These are phyloP conservation scores for Drosophila navojoa DNA, from an alignment of 1,140 invertebrate species.

Conservation along the genomic window DNA sequence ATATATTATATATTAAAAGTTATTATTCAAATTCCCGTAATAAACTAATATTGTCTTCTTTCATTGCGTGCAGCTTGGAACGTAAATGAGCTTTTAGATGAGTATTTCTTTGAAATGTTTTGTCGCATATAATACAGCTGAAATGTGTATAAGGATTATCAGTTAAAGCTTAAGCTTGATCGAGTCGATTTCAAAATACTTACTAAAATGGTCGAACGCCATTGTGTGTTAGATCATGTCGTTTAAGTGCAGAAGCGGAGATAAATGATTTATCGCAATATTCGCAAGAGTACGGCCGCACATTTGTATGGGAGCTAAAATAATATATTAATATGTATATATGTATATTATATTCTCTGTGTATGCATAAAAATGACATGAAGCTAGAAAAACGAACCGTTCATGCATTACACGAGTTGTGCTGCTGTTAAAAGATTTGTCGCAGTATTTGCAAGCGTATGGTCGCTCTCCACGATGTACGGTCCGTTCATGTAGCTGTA, in stretches of 20 bases:
- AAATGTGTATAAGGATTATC: background rate
- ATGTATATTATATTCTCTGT: too few relatives aligned
- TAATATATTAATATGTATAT: background rate
- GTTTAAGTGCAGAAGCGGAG: slow-evolving; percentile 54
- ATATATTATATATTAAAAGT: too few relatives aligned
- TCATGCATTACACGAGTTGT: slow-evolving; percentile 62
- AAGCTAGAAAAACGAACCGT: slow-evolving; percentile 27
- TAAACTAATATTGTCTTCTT: slow-evolving; percentile 12
- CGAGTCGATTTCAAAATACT: slow-evolving; percentile 12
- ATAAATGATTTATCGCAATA: slow-evolving; percentile 57
- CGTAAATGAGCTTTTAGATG: slow-evolving; percentile 62
- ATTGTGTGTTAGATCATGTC: slow-evolving; percentile 63
- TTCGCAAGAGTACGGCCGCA: slow-evolving; percentile 49
- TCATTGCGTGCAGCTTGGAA: slow-evolving; percentile 47
- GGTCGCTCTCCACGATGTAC: slow-evolving; percentile 59
- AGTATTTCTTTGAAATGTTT: slow-evolving; percentile 64
- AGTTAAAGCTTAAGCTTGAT: background rate
- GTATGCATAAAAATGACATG: background rate
- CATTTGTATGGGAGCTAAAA: slow-evolving; percentile 58
- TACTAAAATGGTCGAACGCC: slow-evolving; percentile 53
- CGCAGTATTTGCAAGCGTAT: slow-evolving; percentile 59
- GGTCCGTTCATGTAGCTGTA: slow-evolving; percentile 56
- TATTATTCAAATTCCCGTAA: slow-evolving; percentile 9
- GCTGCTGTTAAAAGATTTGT: slow-evolving; percentile 63
- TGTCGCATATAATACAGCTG: slow-evolving; percentile 54